Conservation (phyloP, 2,113 vertebrate genomes). For the Macrotus californicus region DNA sequence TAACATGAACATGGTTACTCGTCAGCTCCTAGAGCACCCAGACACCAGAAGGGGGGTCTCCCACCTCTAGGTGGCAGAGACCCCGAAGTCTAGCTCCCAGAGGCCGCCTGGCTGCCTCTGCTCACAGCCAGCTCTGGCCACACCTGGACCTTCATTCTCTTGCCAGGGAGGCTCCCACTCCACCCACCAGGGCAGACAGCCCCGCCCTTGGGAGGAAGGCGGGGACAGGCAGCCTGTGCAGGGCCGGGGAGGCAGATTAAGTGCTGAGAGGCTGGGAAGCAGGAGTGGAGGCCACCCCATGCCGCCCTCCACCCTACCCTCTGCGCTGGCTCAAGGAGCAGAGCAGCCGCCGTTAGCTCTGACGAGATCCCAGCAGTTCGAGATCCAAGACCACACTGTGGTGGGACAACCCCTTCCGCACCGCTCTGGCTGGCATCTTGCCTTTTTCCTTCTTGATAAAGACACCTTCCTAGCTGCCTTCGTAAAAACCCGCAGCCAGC, state of each 20-base stretch:
- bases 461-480: neutral
- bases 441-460: neutral
- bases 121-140: neutral
- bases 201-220: neutral
- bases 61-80: neutral
- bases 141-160: neutral
- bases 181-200: neutral
- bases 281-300: neutral
- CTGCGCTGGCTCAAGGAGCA: constrained; percentile 12
- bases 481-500: neutral
- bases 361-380: constrained; percentile 39
- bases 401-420: neutral
- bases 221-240: neutral
- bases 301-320: constrained; percentile 16
- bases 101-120: neutral
- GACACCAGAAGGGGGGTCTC: neutral
- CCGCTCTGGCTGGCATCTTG: neutral
- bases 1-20: neutral
- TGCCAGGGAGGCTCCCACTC: neutral
- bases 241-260: neutral
- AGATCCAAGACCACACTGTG: neutral
- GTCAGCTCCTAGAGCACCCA: neutral
- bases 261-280: neutral
- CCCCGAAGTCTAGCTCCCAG: neutral
- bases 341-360: constrained; percentile 40